Evolutionary conservation across 2,888 invertebrate species (phyloP).

Genomic region (Drosophila fungiperda): DNA sequence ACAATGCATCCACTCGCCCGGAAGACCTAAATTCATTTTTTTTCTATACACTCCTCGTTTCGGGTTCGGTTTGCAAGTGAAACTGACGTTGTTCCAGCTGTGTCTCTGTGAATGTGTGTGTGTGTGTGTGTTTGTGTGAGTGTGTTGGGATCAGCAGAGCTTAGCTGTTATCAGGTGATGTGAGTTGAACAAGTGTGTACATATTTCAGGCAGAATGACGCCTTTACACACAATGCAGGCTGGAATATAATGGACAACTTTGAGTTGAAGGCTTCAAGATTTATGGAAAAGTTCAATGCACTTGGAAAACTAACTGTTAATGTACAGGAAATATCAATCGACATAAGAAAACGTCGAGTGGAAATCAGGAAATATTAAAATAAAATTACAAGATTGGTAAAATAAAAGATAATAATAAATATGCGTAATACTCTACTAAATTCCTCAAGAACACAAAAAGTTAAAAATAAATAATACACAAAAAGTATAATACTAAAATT

Average conservation of each 20-base stretch:
- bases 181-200: conserved; percentile 23
- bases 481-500: background rate
- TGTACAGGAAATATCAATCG: background rate
- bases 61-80: conserved; percentile 38
- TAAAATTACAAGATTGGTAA: background rate
- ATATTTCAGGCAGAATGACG: conserved; percentile 16
- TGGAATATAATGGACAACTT: conserved; percentile 10
- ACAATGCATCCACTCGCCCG: conserved; percentile 68
- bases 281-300: background rate
- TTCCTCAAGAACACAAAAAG: background rate
- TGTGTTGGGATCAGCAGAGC: conserved; percentile 51
- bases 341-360: too few relatives aligned
- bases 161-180: conserved; percentile 46
- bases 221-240: conserved; percentile 7
- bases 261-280: background rate
- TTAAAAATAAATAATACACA: too few relatives aligned
- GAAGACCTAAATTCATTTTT: conserved; percentile 70
- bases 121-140: conserved; percentile 20
- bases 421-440: background rate
- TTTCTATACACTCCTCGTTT: conserved; percentile 28
- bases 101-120: conserved; percentile 1
- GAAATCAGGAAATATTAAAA: too few relatives aligned
- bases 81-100: conserved; percentile 24
- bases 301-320: background rate
- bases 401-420: background rate